phyloP scores from a whole-genome alignment of 1,140 invertebrate species.

The Drosophila navojoa region DNA sequence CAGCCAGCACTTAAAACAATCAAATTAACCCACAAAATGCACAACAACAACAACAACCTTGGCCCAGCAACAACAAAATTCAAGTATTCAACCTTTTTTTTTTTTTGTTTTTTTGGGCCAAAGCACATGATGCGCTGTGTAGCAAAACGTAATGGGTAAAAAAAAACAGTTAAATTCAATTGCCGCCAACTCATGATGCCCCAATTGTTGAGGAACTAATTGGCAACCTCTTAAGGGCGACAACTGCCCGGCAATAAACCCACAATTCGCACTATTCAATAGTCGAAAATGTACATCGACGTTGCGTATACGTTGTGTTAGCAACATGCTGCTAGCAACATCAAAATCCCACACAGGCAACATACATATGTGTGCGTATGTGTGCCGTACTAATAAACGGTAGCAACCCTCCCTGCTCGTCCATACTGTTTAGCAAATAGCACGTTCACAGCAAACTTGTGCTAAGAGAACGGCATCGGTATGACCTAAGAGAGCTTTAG shows the following conservation, averaged over 20 bases:
- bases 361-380: conserved; percentile 11
- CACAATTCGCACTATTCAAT: conserved; percentile 26
- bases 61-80: conserved; percentile 25
- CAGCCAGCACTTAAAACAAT: conserved; percentile 36
- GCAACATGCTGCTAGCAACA: conserved; percentile 58
- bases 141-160: conserved; percentile 10
- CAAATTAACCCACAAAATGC: conserved; percentile 48
- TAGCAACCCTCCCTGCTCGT: conserved; percentile 11
- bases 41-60: conserved; percentile 38
- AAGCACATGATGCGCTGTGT: conserved; percentile 28
- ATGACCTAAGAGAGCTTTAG: conserved; percentile 7
- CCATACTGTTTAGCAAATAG: neutral
- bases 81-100: conserved; percentile 7
- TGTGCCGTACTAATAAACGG: conserved; percentile 24
- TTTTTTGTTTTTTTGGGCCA: conserved; percentile 24
- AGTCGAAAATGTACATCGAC: neutral
- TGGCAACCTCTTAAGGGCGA: conserved; percentile 13
- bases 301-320: conserved; percentile 60
- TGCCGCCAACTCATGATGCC: conserved; percentile 41
- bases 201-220: conserved; percentile 33
- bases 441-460: neutral
- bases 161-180: conserved; percentile 8
- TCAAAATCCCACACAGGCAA: neutral
- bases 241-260: conserved; percentile 13
- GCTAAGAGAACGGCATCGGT: neutral